Conservation (phyloP, 2,797 vertebrate genomes). For the Hypotaenidia okinawae region DNA sequence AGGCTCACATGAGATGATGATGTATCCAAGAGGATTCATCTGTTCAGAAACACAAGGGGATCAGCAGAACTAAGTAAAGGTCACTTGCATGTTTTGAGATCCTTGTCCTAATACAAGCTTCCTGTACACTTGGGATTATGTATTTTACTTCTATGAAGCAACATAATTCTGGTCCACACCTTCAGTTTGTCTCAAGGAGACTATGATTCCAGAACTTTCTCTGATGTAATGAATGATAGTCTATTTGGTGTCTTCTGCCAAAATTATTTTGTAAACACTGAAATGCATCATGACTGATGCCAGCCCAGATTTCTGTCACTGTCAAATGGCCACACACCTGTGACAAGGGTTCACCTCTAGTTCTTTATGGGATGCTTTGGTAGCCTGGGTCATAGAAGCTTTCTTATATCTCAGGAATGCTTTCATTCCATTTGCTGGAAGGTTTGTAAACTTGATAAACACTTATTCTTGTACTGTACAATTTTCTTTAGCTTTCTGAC, state of each 20-base stretch:
- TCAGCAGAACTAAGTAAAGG: not conserved
- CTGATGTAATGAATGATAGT: not conserved
- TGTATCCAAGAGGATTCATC: not conserved
- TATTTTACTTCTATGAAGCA: not conserved
- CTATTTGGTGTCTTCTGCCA: not conserved
- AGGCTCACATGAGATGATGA: not conserved
- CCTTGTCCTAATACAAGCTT: not conserved
- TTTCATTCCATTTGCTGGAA: not conserved
- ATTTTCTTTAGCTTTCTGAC: not conserved
- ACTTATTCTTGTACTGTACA: not conserved
- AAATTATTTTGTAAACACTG: not conserved
- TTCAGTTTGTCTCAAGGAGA: not conserved
- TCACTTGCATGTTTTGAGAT: not conserved
- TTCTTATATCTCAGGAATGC: not conserved
- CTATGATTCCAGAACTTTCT: not conserved
- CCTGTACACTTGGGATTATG: not conserved
- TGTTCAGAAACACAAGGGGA: not conserved
- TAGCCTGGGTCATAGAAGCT: not conserved
- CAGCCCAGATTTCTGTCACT: not conserved
- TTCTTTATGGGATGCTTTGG: not conserved
- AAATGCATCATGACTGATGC: not conserved
- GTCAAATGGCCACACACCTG: accelerated
- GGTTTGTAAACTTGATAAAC: not conserved
- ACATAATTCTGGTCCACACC: not conserved
- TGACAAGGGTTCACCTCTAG: not conserved